Evolutionary conservation across 2,797 vertebrate species (phyloP).

Genomic region (Lacerta agilis): DNA sequence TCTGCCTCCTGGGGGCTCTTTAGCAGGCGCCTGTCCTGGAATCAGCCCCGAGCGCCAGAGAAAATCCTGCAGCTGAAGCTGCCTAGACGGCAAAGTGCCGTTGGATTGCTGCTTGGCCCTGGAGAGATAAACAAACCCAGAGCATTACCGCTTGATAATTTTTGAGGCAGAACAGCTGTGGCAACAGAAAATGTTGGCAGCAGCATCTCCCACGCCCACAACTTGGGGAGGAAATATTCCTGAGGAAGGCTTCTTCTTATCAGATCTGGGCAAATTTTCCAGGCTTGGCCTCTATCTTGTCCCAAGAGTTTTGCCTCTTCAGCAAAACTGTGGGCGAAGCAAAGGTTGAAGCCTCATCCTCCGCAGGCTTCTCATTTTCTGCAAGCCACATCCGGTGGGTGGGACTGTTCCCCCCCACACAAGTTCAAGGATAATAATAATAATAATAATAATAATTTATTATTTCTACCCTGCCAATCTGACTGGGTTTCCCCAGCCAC

Average conservation of each 20-base stretch:
- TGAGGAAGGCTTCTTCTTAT: constrained; percentile 22
- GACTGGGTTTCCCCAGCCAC: too few relatives aligned
- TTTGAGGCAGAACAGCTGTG: constrained; percentile 34
- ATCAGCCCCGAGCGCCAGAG: not conserved
- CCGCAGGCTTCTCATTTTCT: constrained; percentile 13
- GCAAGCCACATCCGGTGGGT: not conserved
- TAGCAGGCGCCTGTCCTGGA: not conserved
- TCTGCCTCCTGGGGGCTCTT: not conserved
- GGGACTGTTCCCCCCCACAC: not conserved
- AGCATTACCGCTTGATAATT: not conserved
- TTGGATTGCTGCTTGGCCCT: not conserved
- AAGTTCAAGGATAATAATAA: too few relatives aligned
- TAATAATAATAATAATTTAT: too few relatives aligned
- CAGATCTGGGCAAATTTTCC: constrained; percentile 26
- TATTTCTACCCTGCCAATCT: too few relatives aligned
- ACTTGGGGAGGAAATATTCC: constrained; percentile 7
- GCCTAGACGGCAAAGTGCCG: not conserved
- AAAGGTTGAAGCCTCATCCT: not conserved
- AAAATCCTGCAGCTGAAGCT: constrained; percentile 15
- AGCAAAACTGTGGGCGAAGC: not conserved
- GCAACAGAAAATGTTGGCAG: not conserved
- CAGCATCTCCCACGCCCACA: not conserved
- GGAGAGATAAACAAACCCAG: constrained; percentile 10
- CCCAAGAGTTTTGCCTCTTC: not conserved
- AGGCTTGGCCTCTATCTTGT: not conserved